Base-by-base conservation (phyloP, 2,113 vertebrate species). In the Odocoileus virginianus region DNA sequence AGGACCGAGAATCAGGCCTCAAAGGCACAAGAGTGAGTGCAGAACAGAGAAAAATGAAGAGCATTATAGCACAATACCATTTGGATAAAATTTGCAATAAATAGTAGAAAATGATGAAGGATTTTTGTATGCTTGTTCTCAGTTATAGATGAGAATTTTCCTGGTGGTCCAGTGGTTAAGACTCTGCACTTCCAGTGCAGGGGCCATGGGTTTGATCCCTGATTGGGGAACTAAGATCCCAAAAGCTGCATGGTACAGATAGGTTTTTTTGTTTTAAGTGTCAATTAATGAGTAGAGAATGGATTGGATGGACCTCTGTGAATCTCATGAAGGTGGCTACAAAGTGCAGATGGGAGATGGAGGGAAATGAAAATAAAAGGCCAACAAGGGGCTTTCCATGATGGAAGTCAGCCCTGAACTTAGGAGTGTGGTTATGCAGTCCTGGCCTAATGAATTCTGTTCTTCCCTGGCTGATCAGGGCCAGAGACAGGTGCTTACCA, bases 201-300 rank as follows among this genome's bases (percentile, higher is more conserved):
- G 71, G 71, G 23, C 36, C 6, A 1, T 27, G 71, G 12, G 36
- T 76, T 76, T 76, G 71, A 27, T 76, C 71, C 36, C 36, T 76
- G 36, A 43, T 1, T 43, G 71, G 11, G 36, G 71, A 76, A 76
- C 71, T 76, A 43, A 76, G 71, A 43, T 76, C 71, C 11, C 36
- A 14, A 23, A 76, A 43, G 71, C 12, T 43, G 71, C 0, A 0
- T 6, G 0, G 36, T 43, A 12, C n/a, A 71, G 19, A n/a, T 19
- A 30, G 21, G 21, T 43, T 36, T 40, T 36, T 71, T 40, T 13
- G 36, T 43, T 43, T 76, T 27, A 64, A 25, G 9, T 4, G 3
- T 28, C 13, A 19, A 0, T 40, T n/a, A 50, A 25, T 1, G 2
- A 7, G 43, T 2, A 15, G 47, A 57, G 78, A 14, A 14, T 13